Base-by-base conservation (phyloP, 1,140 invertebrate species). In the Stegodyphus dumicola region DNA sequence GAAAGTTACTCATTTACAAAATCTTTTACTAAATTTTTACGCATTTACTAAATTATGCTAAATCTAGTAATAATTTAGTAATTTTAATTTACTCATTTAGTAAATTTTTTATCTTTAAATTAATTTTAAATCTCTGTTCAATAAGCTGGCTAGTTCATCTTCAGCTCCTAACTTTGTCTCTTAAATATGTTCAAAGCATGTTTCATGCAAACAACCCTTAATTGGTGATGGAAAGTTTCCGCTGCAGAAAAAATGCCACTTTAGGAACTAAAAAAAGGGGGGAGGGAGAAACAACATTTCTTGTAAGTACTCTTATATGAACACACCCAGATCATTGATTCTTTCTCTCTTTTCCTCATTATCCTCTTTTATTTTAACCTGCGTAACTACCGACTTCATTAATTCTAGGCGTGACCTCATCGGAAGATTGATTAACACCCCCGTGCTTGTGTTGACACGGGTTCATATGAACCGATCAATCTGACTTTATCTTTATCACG, bases 341-440 rank as follows among this genome's bases (percentile, higher is more conserved):
- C 70, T 77, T 51, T 77, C 64, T 56, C 56, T 80, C 77, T 80
- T 56, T n/a, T 56, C 52, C 77, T 70, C 77, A 80, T 80, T 80
- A 80, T 80, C 66, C 77, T 80, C 77, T 80, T 80, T 80, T 80
- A 67, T 80, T 80, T 80, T 80, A 80, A 71, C 77, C 67, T 71
- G 77, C 51, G 67, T 77, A 80, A 80, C 77, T 80, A 80, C 77
- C 69, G 53, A 71, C 77, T 80, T 80, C 77, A 80, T 80, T 80
- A 80, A 80, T 80, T 80, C 69, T 80, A 80, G 77, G 77, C 77
- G 77, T 80, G 77, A 69, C 76, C 77, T 33, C 70, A 70, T 80
- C 48, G 77, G 54, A 60, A 80, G 77, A 80, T 80, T 80, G 66
- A 80, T 80, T 80, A 80, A 49, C 77, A 60, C 66, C 56, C 76